phyloP scores from a whole-genome alignment of 2,797 vertebrate species.

The Glyptemys insculpta region DNA sequence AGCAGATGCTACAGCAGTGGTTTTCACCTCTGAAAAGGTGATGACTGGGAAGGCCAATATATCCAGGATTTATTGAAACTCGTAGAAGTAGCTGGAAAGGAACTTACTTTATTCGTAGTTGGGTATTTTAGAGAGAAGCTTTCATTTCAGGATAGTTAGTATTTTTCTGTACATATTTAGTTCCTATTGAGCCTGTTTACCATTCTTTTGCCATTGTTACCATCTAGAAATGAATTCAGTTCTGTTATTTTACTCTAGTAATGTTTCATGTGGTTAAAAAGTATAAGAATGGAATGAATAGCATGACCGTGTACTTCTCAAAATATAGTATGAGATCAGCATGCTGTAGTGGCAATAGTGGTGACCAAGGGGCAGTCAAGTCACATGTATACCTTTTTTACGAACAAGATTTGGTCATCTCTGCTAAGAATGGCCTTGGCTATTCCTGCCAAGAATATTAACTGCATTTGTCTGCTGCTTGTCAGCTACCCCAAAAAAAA shows the following conservation, averaged over 20 bases:
- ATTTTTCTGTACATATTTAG: neutral
- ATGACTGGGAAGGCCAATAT: neutral
- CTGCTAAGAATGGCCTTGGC: neutral
- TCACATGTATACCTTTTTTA: neutral
- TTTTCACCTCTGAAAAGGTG: neutral
- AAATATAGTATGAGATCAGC: neutral
- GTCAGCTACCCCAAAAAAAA: neutral
- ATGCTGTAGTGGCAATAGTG: fast-evolving
- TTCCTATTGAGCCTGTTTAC: neutral
- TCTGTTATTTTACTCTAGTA: neutral
- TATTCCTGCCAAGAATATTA: neutral
- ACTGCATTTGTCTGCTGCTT: neutral
- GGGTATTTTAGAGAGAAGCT: neutral
- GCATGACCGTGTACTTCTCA: neutral
- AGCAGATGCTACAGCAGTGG: neutral
- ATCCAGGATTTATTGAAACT: neutral
- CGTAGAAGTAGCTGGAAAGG: neutral
- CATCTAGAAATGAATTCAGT: neutral
- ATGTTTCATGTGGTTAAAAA: neutral
- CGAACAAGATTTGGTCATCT: neutral
- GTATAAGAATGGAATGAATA: fast-evolving
- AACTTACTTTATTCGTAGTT: neutral
- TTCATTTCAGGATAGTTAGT: neutral
- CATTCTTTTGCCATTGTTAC: no score
- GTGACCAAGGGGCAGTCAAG: neutral